These are phyloP conservation scores for Procambarus clarkii DNA, from an alignment of 1,140 invertebrate species.

Conservation along the genomic window DNA sequence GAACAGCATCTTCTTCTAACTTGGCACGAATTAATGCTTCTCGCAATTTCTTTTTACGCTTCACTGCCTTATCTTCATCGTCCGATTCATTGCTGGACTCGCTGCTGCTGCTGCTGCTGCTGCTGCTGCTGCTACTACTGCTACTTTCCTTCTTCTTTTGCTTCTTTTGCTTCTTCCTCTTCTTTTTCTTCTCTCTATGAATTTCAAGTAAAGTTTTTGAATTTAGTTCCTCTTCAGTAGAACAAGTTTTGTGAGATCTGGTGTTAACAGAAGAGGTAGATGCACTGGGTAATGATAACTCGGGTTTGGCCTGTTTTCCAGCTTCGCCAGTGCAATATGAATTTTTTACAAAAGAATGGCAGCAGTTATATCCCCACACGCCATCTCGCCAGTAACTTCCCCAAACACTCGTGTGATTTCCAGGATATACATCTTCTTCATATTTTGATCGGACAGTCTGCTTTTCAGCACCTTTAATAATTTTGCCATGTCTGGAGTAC, in stretches of 20 bases:
- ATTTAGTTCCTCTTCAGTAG: slow-evolving; percentile 74
- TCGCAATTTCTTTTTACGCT: slow-evolving; percentile 76
- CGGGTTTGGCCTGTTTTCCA: slow-evolving; percentile 78
- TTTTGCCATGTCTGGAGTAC: slow-evolving; percentile 94
- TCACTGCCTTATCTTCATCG: slow-evolving; percentile 77
- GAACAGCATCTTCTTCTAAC: slow-evolving; percentile 80
- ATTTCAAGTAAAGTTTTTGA: slow-evolving; percentile 70
- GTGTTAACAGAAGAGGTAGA: slow-evolving; percentile 73
- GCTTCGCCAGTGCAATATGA: slow-evolving; percentile 91
- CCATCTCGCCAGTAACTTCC: slow-evolving; percentile 96
- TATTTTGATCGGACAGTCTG: slow-evolving; percentile 90
- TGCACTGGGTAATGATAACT: slow-evolving; percentile 4
- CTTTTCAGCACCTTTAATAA: slow-evolving; percentile 91
- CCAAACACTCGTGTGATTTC: slow-evolving; percentile 96
- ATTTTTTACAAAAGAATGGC: slow-evolving; percentile 94
- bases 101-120: slow-evolving; percentile 50
- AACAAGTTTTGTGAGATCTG: slow-evolving; percentile 38
- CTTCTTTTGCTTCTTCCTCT: slow-evolving; percentile 80
- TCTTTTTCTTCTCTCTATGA: slow-evolving; percentile 73
- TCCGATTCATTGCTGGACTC: slow-evolving; percentile 73
- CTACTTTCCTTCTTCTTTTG: slow-evolving; percentile 81
- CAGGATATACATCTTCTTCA: slow-evolving; percentile 94
- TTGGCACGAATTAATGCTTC: slow-evolving; percentile 84
- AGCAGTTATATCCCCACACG: slow-evolving; percentile 97
- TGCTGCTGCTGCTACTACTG: slow-evolving; percentile 75